Evolutionary conservation across 1,140 invertebrate species (phyloP).

Genomic region (Subanguina moxae): DNA sequence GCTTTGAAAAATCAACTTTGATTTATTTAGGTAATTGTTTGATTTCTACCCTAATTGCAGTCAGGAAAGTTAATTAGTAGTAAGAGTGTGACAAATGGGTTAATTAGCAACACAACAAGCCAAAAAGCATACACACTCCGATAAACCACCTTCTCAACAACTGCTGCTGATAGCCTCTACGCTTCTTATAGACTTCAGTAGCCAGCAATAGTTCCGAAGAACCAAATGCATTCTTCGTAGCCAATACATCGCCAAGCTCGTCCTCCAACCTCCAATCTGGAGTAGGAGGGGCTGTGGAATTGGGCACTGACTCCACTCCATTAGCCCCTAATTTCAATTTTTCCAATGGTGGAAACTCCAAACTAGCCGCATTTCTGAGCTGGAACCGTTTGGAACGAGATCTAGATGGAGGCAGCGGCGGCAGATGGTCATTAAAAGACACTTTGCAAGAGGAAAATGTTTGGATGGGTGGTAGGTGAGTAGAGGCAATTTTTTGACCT

Average conservation of each 20-base stretch:
- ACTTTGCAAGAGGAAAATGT: not conserved
- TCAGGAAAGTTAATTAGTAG: too few species aligned
- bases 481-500: not conserved
- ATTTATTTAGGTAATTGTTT: too few species aligned
- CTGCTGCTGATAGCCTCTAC: too few species aligned
- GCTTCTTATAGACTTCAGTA: too few species aligned
- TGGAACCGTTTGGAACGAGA: not conserved
- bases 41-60: too few species aligned
- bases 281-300: not conserved
- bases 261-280: not conserved
- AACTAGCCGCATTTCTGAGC: constrained; percentile 2
- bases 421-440: not conserved
- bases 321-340: not conserved
- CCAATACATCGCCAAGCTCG: not conserved
- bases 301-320: not conserved
- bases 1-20: too few species aligned
- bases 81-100: too few species aligned
- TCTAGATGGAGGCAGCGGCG: not conserved
- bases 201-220: too few species aligned
- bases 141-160: too few species aligned
- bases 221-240: too few species aligned
- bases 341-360: not conserved
- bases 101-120: too few species aligned
- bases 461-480: not conserved
- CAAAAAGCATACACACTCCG: too few species aligned